phyloP scores from a whole-genome alignment of 2,888 invertebrate species.

The Clostera curtula region DNA sequence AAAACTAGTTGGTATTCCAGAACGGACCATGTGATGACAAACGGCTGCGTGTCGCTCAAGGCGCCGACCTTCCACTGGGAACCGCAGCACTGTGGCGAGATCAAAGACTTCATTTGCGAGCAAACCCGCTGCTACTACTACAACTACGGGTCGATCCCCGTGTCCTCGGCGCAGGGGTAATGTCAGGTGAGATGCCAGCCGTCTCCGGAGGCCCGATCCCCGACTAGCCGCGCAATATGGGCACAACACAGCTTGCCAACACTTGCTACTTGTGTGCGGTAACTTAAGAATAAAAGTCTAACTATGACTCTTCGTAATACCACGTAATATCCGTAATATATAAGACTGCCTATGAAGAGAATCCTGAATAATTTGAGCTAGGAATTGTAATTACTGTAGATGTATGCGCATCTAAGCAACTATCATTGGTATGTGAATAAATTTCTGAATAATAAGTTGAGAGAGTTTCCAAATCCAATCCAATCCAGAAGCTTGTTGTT shows the following conservation, averaged over 20 bases:
- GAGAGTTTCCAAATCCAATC: no score
- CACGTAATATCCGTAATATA: conserved; percentile 1
- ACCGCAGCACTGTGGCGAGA: conserved; percentile 86
- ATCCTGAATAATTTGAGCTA: no score
- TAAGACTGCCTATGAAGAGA: no score
- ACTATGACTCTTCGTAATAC: conserved; percentile 1
- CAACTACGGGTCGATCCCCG: conserved; percentile 93
- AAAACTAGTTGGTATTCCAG: conserved; percentile 70
- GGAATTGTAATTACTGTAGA: no score
- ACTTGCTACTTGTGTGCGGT: conserved; percentile 12
- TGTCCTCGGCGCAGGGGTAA: conserved; percentile 94
- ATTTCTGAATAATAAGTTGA: no score
- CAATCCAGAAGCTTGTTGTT: no score
- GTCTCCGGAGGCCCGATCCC: conserved; percentile 72
- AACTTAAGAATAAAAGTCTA: no score
- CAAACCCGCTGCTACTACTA: conserved; percentile 93
- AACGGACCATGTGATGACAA: conserved; percentile 72
- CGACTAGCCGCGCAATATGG: conserved; percentile 60
- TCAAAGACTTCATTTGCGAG: conserved; percentile 92
- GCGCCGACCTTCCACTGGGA: conserved; percentile 88
- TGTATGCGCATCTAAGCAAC: no score
- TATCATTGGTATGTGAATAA: no score
- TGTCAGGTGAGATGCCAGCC: conserved; percentile 83
- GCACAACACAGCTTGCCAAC: conserved; percentile 14
- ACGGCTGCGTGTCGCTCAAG: conserved; percentile 86